phyloP scores from a whole-genome alignment of 2,113 vertebrate genomes.

The Origma solitaria region DNA sequence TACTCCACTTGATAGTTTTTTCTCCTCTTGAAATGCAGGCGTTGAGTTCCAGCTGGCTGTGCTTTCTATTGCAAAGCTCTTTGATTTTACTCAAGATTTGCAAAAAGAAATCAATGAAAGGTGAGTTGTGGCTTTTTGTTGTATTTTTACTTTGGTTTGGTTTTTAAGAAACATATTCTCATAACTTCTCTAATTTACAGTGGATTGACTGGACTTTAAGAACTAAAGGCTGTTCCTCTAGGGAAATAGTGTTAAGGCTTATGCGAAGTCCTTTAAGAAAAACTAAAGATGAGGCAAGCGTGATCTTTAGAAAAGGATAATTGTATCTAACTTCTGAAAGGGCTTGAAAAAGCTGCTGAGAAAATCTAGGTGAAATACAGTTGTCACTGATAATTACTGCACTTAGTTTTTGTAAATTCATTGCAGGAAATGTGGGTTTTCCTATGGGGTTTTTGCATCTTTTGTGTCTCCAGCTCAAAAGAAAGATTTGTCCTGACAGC shows the following conservation, averaged over 20 bases:
- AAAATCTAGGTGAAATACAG: background rate
- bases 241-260: background rate
- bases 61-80: constrained; percentile 84
- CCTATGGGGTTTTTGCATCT: background rate
- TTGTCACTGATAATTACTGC: background rate
- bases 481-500: background rate
- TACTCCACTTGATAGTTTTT: background rate
- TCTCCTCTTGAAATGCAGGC: constrained; percentile 66
- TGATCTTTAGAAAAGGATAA: background rate
- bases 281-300: background rate
- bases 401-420: background rate
- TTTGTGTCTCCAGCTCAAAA: background rate
- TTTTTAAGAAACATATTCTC: background rate
- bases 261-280: background rate
- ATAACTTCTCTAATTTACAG: background rate
- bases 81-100: constrained; percentile 89
- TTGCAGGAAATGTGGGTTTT: background rate
- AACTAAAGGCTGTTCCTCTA: background rate
- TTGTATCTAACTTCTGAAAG: background rate
- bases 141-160: background rate
- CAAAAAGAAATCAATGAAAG: constrained; percentile 86
- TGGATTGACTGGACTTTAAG: background rate
- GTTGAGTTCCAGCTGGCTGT: constrained; percentile 86
- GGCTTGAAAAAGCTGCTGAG: background rate
- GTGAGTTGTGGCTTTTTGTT: constrained; percentile 69